These are phyloP conservation scores for Dicrurus megarhynchus DNA, from an alignment of 2,113 vertebrate species.

Conservation along the genomic window DNA sequence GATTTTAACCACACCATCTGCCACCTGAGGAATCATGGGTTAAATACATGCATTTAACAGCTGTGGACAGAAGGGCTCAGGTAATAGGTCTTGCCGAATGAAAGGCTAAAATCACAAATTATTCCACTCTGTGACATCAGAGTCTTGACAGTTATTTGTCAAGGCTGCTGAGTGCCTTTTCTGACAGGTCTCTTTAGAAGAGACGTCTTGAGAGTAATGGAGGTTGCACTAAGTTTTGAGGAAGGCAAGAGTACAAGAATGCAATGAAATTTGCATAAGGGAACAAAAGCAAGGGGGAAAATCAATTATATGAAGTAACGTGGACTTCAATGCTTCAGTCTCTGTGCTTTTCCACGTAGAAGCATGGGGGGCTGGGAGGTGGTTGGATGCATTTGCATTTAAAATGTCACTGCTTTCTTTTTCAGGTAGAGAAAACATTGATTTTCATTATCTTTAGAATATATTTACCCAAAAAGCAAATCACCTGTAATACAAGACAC, in stretches of 20 bases:
- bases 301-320: neutral
- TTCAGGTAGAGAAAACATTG: neutral
- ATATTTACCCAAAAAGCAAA: neutral
- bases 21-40: neutral
- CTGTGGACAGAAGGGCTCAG: neutral
- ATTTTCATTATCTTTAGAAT: neutral
- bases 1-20: neutral
- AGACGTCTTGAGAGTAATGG: neutral
- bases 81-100: neutral
- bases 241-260: neutral
- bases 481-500: neutral
- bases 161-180: neutral
- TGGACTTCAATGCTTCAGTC: neutral
- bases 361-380: accelerated
- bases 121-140: neutral
- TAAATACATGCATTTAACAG: neutral
- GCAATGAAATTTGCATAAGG: neutral
- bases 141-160: neutral
- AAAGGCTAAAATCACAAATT: neutral
- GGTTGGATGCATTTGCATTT: neutral
- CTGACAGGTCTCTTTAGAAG: neutral
- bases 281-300: neutral
- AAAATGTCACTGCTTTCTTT: neutral
- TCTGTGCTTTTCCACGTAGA: neutral
- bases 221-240: neutral